phyloP scores from a whole-genome alignment of 2,113 vertebrate genomes.

The Tyrannus savana region DNA sequence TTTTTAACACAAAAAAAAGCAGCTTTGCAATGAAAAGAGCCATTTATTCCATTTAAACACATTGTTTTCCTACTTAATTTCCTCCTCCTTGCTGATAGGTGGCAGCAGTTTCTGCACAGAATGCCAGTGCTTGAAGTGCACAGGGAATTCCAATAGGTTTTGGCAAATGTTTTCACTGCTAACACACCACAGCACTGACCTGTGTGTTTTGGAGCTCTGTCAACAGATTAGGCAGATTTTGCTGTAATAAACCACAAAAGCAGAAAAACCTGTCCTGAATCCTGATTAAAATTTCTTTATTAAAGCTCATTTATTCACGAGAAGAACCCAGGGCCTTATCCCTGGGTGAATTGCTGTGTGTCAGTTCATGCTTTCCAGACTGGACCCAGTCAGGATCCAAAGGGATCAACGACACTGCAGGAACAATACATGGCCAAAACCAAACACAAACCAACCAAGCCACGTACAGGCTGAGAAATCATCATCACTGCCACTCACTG shows the following conservation, averaged over 20 bases:
- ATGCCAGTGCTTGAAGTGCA: not conserved
- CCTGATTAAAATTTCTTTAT: not conserved
- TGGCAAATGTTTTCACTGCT: not conserved
- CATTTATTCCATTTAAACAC: not conserved
- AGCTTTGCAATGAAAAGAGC: not conserved
- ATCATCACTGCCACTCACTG: not conserved
- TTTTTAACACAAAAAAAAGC: not conserved
- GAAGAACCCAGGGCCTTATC: not conserved
- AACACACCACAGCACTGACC: not conserved
- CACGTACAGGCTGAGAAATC: not conserved
- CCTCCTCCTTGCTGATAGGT: conserved; percentile 6
- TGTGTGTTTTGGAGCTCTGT: conserved; percentile 8
- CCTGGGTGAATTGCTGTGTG: not conserved
- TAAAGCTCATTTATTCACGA: not conserved
- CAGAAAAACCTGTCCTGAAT: not conserved
- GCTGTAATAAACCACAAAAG: not conserved
- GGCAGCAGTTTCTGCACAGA: conserved; percentile 37
- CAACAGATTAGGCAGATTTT: conserved; percentile 6
- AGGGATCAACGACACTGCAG: not conserved
- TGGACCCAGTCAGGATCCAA: not conserved
- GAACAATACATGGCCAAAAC: not conserved
- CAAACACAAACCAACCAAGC: not conserved
- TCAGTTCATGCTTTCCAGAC: not conserved
- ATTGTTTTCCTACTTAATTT: not conserved
- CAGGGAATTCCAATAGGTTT: not conserved